Percentiles rank a stretch among this genome's conserved stretches.
These are phyloP conservation scores for Musca vetustissima DNA, from an alignment of 1,140 invertebrate species.

Conservation along the genomic window DNA sequence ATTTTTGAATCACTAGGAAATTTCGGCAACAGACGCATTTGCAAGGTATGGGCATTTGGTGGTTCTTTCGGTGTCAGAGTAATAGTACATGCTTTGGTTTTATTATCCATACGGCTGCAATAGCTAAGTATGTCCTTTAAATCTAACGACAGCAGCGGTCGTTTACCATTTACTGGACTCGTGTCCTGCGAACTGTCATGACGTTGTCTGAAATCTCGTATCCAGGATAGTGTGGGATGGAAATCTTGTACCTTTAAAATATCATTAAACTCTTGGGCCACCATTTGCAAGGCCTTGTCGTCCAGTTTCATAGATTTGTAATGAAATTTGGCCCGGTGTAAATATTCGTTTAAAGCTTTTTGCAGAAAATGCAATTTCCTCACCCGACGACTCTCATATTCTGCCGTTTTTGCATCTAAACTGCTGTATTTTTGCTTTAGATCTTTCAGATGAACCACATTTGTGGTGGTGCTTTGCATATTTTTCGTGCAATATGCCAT, in stretches of 20 bases:
- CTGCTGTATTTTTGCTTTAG: not conserved
- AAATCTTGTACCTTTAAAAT: conserved; percentile 50
- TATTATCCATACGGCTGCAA: conserved; percentile 29
- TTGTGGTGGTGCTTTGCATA: conserved; percentile 25
- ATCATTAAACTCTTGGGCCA: conserved; percentile 41
- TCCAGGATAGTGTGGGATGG: conserved; percentile 44
- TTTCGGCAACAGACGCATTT: conserved; percentile 11
- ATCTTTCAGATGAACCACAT: not conserved
- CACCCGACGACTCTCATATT: conserved; percentile 36
- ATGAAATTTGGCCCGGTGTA: conserved; percentile 41
- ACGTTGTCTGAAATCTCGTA: conserved; percentile 41
- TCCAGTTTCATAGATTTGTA: conserved; percentile 33
- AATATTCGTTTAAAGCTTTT: conserved; percentile 44
- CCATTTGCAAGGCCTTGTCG: conserved; percentile 37
- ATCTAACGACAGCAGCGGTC: conserved; percentile 40
- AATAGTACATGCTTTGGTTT: conserved; percentile 36
- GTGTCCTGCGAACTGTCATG: not conserved
- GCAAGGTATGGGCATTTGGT: not conserved
- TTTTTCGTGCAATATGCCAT: conserved; percentile 47
- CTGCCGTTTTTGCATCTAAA: conserved; percentile 25
- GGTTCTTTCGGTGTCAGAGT: conserved; percentile 32
- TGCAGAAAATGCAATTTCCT: conserved; percentile 45
- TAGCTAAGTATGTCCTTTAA: conserved; percentile 50
- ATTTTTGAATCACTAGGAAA: not conserved
- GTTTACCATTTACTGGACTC: conserved; percentile 7